Conservation (phyloP, 2,888 invertebrate genomes). For the Troides helena region DNA sequence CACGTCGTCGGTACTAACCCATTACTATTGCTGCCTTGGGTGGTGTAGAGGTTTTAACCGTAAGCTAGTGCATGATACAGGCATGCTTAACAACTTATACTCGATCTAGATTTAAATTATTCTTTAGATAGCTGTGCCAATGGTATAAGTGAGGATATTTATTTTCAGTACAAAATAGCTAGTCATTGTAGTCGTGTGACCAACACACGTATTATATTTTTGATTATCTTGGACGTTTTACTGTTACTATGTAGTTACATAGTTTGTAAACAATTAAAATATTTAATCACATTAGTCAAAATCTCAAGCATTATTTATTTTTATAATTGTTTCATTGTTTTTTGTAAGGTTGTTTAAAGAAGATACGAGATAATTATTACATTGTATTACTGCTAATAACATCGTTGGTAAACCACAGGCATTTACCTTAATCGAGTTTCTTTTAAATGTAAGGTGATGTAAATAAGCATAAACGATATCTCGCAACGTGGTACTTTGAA, state of each 20-base stretch:
- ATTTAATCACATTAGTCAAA: constrained; percentile 9
- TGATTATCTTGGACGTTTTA: constrained; percentile 12
- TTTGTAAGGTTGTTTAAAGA: constrained; percentile 19
- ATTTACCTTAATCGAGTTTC: neutral
- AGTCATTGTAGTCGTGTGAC: constrained; percentile 55
- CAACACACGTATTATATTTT: constrained; percentile 26
- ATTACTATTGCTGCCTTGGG: constrained; percentile 55
- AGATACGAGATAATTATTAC: constrained; percentile 19
- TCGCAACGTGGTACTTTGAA: constrained; percentile 52
- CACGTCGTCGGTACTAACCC: constrained; percentile 21
- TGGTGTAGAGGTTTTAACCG: constrained; percentile 13
- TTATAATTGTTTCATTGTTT: constrained; percentile 1
- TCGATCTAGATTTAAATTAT: constrained; percentile 35
- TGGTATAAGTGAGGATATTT: constrained; percentile 37
- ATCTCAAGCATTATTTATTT: constrained; percentile 24
- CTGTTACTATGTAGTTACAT: constrained; percentile 17
- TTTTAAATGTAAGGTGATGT: constrained; percentile 15
- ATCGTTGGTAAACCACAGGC: constrained; percentile 13
- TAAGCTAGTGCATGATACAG: constrained; percentile 28
- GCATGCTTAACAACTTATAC: constrained; percentile 23
- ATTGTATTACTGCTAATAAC: constrained; percentile 14
- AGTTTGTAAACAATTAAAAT: constrained; percentile 15
- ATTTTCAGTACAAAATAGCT: constrained; percentile 70
- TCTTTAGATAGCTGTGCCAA: constrained; percentile 30
- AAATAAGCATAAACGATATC: constrained; percentile 14